A percentile compares a stretch with the other conserved stretches of the same genome.
These are phyloP conservation scores for Hetaerina americana DNA, from an alignment of 1,140 invertebrate genomes.

Conservation along the genomic window DNA sequence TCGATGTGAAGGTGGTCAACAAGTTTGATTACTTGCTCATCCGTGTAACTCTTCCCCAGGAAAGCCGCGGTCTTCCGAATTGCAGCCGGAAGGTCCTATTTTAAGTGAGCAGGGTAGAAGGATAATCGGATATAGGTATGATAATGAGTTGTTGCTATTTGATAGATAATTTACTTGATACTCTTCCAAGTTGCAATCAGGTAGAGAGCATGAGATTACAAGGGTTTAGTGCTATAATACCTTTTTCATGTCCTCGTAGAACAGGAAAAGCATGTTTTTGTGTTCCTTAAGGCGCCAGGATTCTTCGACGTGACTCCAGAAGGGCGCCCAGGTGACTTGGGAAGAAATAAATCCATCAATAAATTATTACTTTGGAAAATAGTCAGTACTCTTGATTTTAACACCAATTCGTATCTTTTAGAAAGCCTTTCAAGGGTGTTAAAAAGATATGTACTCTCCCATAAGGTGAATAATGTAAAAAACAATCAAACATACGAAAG, in stretches of 20 bases:
- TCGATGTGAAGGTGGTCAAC: not conserved
- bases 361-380: too few relatives aligned
- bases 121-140: too few relatives aligned
- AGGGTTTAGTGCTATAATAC: slow-evolving; percentile 26
- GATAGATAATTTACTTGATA: not conserved
- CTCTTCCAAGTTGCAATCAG: not conserved
- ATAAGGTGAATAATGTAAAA: too few relatives aligned
- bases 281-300: slow-evolving; percentile 48
- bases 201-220: not conserved
- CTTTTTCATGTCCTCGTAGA: slow-evolving; percentile 64
- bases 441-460: too few relatives aligned
- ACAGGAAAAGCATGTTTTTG: slow-evolving; percentile 58
- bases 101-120: too few relatives aligned
- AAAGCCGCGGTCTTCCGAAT: slow-evolving; percentile 36
- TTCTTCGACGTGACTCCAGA: slow-evolving; percentile 61
- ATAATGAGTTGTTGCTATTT: not conserved
- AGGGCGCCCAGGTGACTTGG: slow-evolving; percentile 43
- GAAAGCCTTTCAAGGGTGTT: too few relatives aligned
- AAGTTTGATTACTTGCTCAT: not conserved
- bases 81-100: slow-evolving; percentile 38
- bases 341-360: not conserved
- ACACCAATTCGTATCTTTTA: too few relatives aligned
- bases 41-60: not conserved
- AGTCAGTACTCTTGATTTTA: too few relatives aligned
- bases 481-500: too few relatives aligned